Evolutionary conservation across 2,888 invertebrate species (phyloP), one percentile per base, ranked within the genome.

Genomic region (Mimumesa dahlbomi): DNA sequence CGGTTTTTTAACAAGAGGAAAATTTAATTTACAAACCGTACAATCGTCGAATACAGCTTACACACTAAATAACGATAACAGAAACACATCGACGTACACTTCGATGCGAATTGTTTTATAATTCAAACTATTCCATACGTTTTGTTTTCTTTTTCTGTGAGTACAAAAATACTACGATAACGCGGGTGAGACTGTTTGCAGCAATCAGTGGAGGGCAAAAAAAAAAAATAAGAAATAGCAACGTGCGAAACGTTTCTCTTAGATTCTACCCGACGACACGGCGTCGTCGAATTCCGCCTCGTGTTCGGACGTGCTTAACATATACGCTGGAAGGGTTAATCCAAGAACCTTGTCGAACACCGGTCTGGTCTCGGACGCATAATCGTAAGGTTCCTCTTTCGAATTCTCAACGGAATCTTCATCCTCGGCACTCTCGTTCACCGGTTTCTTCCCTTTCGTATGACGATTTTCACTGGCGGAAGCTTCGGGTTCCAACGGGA

Each of bases 231-330:
- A 40, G 40, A 40, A 34, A n/a, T 4, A 34, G 11, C 4, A 34
- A 2, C 7, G n/a, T 2, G 11, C 2, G 7, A 34, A 34, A 5
- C 18, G 16, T 16, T n/a, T n/a, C n/a, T 11, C 18, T 56, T 49
- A 61, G 16, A 29, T 5, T 14, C n/a, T 22, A 16, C 59, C 18
- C 1, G 69, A 53, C 7, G 85, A 84, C 14, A 89, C 84, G 52
- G 89, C 85, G 58, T 90, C 92, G 85, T 94, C 94, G 84, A 94
- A 94, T 65, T 93, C 92, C 82, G 90, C 90, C 89, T 94, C 94
- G 78, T 93, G 93, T 73, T 93, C 93, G 38, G 94, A 93, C 86
- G 91, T 92, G 64, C 92, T 91, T 58, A 94, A 85, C 94, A 94
- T 94, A 82, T 92, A 94, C 79, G 91, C 92, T 0, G 94, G 94